phyloP scores from a whole-genome alignment of 2,797 vertebrate species.

The Intellagama lesueurii region DNA sequence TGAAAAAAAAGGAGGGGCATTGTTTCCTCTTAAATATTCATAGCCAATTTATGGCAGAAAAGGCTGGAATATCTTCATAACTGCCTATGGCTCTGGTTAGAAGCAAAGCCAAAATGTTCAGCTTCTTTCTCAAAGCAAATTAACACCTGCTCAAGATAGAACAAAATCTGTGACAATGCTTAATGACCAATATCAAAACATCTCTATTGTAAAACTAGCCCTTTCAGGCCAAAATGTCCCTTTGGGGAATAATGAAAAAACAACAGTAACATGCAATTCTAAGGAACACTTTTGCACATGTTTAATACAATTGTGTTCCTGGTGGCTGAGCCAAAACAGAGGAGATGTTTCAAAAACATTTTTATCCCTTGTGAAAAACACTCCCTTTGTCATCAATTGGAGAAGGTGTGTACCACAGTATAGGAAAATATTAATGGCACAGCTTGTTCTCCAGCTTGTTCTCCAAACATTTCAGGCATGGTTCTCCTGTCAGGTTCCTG shows the following conservation, averaged over 20 bases:
- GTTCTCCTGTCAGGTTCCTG: not conserved
- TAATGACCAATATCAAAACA: conserved; percentile 67
- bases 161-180: conserved; percentile 61
- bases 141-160: conserved; percentile 71
- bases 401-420: not conserved
- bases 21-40: conserved; percentile 68
- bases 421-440: not conserved
- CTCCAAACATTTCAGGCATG: not conserved
- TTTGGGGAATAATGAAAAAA: conserved; percentile 27
- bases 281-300: not conserved
- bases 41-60: conserved; percentile 60
- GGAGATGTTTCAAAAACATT: not conserved
- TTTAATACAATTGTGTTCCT: conserved; percentile 2
- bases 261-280: conserved; percentile 6
- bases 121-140: conserved; percentile 66
- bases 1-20: not conserved
- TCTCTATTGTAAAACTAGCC: conserved; percentile 53
- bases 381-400: not conserved
- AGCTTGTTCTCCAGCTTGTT: no score
- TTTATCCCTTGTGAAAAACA: not conserved
- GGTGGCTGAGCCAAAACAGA: not conserved
- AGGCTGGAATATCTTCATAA: conserved; percentile 45
- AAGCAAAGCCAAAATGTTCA: conserved; percentile 64
- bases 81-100: conserved; percentile 69
- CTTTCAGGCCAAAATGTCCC: not conserved